Evolutionary conservation across 37 sponge, comb jelly and placozoan genomes (phyloP).

Genomic region (Ephydatia muelleri): DNA sequence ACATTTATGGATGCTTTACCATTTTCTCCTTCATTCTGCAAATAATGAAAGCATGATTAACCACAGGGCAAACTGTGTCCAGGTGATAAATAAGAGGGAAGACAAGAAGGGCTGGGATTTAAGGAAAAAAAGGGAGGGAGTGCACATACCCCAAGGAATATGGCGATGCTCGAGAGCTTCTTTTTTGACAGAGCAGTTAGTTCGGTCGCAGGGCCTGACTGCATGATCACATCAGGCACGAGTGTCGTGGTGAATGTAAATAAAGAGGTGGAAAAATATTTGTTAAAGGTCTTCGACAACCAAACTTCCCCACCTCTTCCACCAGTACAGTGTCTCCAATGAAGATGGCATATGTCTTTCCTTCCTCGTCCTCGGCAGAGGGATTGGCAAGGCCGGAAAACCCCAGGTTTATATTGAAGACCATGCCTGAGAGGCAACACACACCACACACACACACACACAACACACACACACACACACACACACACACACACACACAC

Average conservation of each 20-base stretch:
- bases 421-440: conserved; percentile 56
- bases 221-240: neutral
- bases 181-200: conserved; percentile 82
- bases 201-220: conserved; percentile 61
- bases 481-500: no score
- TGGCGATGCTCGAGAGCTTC: conserved; percentile 90
- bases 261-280: neutral
- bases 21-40: neutral
- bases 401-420: conserved; percentile 78
- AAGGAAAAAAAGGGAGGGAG: neutral
- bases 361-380: conserved; percentile 53
- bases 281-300: neutral
- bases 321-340: conserved; percentile 94
- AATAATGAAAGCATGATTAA: neutral
- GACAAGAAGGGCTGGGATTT: neutral
- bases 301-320: conserved; percentile 34
- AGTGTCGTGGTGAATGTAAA: neutral
- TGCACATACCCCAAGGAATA: conserved; percentile 85
- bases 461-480: no score
- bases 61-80: no score
- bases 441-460: neutral
- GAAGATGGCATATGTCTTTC: conserved; percentile 76
- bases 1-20: neutral
- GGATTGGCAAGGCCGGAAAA: conserved; percentile 61
- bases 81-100: no score